Conservation (phyloP, 2,113 vertebrate species). For the Tetrao urogallus region DNA sequence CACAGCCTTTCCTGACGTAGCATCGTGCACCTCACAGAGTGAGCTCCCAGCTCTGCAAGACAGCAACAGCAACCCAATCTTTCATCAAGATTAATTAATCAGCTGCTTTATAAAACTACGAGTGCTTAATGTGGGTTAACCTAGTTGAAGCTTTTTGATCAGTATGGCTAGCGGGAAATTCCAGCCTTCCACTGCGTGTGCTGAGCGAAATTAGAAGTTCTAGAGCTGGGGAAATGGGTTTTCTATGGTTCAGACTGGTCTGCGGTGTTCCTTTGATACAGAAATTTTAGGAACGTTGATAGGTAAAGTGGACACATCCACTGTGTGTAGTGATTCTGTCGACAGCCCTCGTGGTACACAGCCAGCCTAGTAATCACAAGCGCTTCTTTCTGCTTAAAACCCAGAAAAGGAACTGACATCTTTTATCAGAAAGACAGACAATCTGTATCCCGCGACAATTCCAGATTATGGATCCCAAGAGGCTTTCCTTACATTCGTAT, state of each 20-base stretch:
- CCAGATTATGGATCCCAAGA: conserved; percentile 88
- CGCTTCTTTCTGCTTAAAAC: conserved; percentile 79
- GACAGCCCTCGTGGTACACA: conserved; percentile 70
- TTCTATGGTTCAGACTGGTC: not conserved
- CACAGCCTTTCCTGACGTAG: not conserved
- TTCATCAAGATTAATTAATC: conserved; percentile 61
- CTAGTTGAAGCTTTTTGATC: conserved; percentile 46
- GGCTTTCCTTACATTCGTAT: conserved; percentile 75
- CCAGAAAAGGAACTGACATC: conserved; percentile 83
- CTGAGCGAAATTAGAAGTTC: not conserved
- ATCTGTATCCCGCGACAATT: conserved; percentile 82
- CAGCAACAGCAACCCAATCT: not conserved
- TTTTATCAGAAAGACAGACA: conserved; percentile 87
- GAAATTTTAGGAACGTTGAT: conserved; percentile 50
- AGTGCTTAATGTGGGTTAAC: not conserved
- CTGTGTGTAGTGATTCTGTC: conserved; percentile 71
- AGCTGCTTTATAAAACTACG: conserved; percentile 13
- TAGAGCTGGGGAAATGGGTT: not conserved
- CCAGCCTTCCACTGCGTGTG: not conserved
- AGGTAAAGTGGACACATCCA: conserved; percentile 35
- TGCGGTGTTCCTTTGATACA: conserved; percentile 48
- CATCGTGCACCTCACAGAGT: not conserved
- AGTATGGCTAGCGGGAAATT: conserved; percentile 10
- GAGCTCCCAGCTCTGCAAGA: conserved; percentile 38
- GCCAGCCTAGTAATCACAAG: conserved; percentile 84